phyloP scores from a whole-genome alignment of 35 echinoderm and acorn worm species.

The Antedon bifida region DNA sequence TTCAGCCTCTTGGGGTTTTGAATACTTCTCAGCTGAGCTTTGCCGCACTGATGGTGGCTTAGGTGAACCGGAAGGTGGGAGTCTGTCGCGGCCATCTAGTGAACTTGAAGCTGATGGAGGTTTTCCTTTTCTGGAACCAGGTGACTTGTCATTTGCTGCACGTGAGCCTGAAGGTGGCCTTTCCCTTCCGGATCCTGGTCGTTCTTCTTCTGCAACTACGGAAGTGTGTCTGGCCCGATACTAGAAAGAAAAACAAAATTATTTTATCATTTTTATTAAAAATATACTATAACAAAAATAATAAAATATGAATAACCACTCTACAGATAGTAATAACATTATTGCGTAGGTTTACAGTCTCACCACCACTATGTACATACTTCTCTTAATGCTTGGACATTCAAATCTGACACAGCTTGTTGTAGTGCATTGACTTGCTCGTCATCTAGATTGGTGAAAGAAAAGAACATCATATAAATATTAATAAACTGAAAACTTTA shows the following conservation, averaged over 20 bases:
- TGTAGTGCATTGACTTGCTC: background rate
- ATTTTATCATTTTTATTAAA: no score
- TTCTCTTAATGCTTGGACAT: background rate
- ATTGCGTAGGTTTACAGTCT: no score
- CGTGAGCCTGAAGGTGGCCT: constrained; percentile 5
- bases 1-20: constrained; percentile 10
- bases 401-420: background rate
- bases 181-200: background rate
- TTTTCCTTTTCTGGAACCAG: background rate
- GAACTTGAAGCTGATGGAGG: constrained; percentile 21
- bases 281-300: no score
- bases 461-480: no score
- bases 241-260: background rate
- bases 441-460: background rate
- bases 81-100: no score
- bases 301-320: no score
- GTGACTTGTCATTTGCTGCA: background rate
- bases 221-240: background rate
- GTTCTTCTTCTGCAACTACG: background rate
- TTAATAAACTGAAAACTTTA: no score
- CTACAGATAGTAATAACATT: no score
- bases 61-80: background rate
- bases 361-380: background rate
- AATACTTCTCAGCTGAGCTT: constrained; percentile 4
- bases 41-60: background rate